Evolutionary conservation across 2,888 invertebrate species (phyloP).

Genomic region (Andrena trimmerana): DNA sequence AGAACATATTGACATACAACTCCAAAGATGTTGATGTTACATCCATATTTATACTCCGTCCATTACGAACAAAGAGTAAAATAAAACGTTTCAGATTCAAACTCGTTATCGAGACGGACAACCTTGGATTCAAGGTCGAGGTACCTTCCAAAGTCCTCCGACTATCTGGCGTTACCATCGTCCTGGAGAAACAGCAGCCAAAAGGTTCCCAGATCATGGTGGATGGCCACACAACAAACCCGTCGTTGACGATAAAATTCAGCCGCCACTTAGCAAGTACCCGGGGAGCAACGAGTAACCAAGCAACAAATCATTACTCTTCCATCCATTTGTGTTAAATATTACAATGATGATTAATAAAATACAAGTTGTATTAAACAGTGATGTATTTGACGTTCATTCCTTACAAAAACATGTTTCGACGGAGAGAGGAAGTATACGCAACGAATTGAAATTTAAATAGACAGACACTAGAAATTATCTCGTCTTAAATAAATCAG

Average conservation of each 20-base stretch:
- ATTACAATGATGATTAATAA: constrained; percentile 18
- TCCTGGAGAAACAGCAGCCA: constrained; percentile 24
- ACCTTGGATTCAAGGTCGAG: constrained; percentile 58
- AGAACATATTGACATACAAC: neutral
- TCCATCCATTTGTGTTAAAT: neutral
- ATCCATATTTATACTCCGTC: constrained; percentile 1
- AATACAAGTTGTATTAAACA: constrained; percentile 23
- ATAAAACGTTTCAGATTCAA: constrained; percentile 56
- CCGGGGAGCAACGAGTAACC: constrained; percentile 36
- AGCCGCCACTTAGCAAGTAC: constrained; percentile 73
- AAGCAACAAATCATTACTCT: neutral
- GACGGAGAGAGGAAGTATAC: neutral
- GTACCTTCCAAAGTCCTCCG: constrained; percentile 57
- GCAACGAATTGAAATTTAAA: constrained; percentile 5
- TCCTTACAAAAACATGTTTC: constrained; percentile 20
- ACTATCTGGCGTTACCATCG: constrained; percentile 58
- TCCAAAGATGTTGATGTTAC: neutral
- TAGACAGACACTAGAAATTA: neutral
- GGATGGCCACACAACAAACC: constrained; percentile 40
- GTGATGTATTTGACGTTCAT: constrained; percentile 5
- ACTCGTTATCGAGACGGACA: constrained; percentile 58
- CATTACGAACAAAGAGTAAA: neutral
- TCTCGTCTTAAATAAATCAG: constrained; percentile 17
- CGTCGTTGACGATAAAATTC: constrained; percentile 76
- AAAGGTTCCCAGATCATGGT: constrained; percentile 38